Conservation (phyloP, 2,797 vertebrate genomes). For the Ceryle rudis region DNA sequence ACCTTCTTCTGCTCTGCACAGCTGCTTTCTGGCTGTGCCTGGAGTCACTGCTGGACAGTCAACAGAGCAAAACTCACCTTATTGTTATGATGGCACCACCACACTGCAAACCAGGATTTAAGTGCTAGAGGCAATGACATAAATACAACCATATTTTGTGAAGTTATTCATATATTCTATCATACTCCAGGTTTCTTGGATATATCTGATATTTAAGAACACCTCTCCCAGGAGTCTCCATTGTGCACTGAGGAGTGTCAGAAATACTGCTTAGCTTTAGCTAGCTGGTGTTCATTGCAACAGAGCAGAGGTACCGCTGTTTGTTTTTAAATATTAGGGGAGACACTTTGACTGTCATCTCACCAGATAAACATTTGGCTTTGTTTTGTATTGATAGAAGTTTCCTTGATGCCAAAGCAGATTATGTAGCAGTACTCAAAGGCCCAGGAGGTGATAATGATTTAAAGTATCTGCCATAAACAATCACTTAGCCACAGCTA, state of each 20-base stretch:
- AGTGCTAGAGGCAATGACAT: not conserved
- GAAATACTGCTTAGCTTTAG: not conserved
- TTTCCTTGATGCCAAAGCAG: constrained; percentile 49
- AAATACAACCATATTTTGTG: not conserved
- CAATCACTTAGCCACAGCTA: constrained; percentile 70
- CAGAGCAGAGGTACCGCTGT: not conserved
- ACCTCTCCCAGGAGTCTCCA: too few species aligned
- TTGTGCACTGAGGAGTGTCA: not conserved
- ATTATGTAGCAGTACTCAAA: constrained; percentile 40
- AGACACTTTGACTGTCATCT: constrained; percentile 49
- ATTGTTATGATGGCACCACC: accelerated
- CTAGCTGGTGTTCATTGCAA: not conserved
- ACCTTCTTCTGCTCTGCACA: not conserved
- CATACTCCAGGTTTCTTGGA: not conserved
- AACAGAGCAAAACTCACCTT: accelerated
- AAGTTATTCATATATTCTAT: not conserved
- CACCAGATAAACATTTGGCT: constrained; percentile 52
- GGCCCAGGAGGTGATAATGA: constrained; percentile 66
- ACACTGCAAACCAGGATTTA: not conserved
- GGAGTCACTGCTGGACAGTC: accelerated
- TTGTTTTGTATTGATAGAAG: constrained; percentile 43
- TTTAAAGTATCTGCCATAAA: constrained; percentile 72
- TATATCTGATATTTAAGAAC: not conserved
- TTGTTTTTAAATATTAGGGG: constrained; percentile 64
- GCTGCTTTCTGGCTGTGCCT: not conserved